Evolutionary conservation across 1,140 invertebrate species (phyloP), one percentile per base, ranked within the genome.

Genomic region (Cotesia glomerata): DNA sequence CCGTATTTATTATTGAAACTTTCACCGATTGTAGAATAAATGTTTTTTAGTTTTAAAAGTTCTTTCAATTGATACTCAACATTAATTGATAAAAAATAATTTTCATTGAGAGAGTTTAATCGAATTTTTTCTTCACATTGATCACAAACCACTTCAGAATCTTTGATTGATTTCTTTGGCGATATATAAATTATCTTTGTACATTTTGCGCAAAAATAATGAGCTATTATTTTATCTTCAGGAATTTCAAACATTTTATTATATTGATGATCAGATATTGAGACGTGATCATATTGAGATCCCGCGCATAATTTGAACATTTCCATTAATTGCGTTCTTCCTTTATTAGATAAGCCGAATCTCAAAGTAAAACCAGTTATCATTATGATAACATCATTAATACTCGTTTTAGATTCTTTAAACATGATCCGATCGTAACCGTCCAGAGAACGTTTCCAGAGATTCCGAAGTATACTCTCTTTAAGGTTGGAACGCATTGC

Each of bases 221-320:
- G n/a, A n/a, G n/a, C n/a, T n/a, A n/a, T n/a, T n/a, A n/a, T n/a
- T n/a, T n/a, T n/a, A n/a, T n/a, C n/a, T n/a, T n/a, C n/a, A n/a
- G n/a, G n/a, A n/a, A n/a, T n/a, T n/a, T 56, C 13, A 18, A 13
- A 32, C 26, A 56, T 69, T 51, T 59, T 16, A 36, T 14, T 34
- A 7, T 54, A 34, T 11, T 18, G 26, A 72, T 72, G 51, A 39
- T 52, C 39, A 5, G 70, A 72, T n/a, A 54, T 13, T 4, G 8
- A 11, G 5, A 72, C 32, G n/a, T 65, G n/a, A 5, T 35, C 3
- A 45, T 54, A 72, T 49, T 8, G 26, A 2, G 56, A 34, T 3
- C 69, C 61, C 4, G 69, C 69, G 35, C 59, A 63, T 34, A 67
- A 3, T 67, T 72, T 72, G 4, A 67, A 39, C 52, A 72, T 66